phyloP scores from a whole-genome alignment of 2,888 invertebrate genomes.

The Apotomis betuletana region DNA sequence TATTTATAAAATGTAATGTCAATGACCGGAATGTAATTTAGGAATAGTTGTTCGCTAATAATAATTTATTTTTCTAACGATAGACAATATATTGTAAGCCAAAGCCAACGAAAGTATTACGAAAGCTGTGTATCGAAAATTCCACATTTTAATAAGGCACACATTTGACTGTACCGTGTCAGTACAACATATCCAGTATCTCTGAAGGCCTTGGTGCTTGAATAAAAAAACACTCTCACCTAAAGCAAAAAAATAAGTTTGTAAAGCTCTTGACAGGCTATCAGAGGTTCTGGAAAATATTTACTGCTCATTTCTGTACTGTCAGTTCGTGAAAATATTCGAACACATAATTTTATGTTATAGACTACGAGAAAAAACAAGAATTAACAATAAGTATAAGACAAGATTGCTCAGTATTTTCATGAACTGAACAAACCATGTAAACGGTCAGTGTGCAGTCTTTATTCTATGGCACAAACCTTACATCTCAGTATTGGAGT shows the following conservation, averaged over 20 bases:
- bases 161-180: slow-evolving; percentile 4
- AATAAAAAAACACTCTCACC: too few species aligned
- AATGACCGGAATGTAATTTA: slow-evolving; percentile 5
- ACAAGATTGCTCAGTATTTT: background rate
- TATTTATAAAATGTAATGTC: background rate
- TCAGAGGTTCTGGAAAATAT: background rate
- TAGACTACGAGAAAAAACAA: background rate
- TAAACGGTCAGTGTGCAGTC: slow-evolving; percentile 6
- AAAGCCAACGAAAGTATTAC: slow-evolving; percentile 76
- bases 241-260: too few species aligned
- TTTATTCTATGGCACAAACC: slow-evolving; percentile 14
- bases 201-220: background rate
- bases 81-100: slow-evolving; percentile 67
- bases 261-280: background rate
- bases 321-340: too few species aligned
- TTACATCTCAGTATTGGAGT: slow-evolving; percentile 24
- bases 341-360: too few species aligned
- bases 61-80: slow-evolving; percentile 50
- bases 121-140: slow-evolving; percentile 59
- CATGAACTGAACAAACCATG: background rate
- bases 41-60: slow-evolving; percentile 42
- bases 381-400: background rate
- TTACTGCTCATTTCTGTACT: background rate
- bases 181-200: background rate
- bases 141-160: slow-evolving; percentile 42